These are phyloP conservation scores for Eupithecia dodoneata DNA, from an alignment of 2,888 invertebrate species.

Conservation along the genomic window DNA sequence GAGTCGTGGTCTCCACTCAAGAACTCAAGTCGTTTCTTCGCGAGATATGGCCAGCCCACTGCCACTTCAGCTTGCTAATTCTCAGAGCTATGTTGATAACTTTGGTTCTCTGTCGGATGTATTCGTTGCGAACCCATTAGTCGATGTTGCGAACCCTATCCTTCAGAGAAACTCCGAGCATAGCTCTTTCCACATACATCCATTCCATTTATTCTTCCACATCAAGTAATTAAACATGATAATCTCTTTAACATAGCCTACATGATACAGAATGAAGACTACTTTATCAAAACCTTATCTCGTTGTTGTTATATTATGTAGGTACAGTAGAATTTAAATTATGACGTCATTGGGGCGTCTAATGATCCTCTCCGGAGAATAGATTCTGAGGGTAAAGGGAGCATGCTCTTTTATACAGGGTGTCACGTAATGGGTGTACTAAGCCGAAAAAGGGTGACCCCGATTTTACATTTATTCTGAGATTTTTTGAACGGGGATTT, in stretches of 20 bases:
- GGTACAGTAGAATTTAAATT: conserved; percentile 40
- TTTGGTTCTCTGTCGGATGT: too few species aligned
- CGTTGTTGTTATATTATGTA: conserved; percentile 24
- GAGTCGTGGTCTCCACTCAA: too few species aligned
- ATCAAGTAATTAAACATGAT: neutral
- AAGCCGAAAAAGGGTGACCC: neutral
- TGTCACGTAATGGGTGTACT: neutral
- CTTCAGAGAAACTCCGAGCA: too few species aligned
- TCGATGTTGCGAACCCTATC: too few species aligned
- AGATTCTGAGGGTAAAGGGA: conserved; percentile 34
- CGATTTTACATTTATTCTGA: neutral
- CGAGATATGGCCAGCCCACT: too few species aligned
- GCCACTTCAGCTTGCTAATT: too few species aligned
- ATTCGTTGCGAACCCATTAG: too few species aligned
- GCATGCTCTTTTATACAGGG: conserved; percentile 17
- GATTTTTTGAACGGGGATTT: neutral
- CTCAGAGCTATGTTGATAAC: too few species aligned
- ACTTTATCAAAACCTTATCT: conserved; percentile 30
- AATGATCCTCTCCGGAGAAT: conserved; percentile 38
- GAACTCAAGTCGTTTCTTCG: too few species aligned
- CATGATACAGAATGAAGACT: conserved; percentile 12
- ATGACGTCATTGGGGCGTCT: conserved; percentile 35
- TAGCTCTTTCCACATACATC: too few species aligned
- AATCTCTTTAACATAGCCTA: neutral
- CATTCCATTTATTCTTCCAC: too few species aligned